phyloP scores from a whole-genome alignment of 2,797 vertebrate species.

The Lagodon rhomboides region DNA sequence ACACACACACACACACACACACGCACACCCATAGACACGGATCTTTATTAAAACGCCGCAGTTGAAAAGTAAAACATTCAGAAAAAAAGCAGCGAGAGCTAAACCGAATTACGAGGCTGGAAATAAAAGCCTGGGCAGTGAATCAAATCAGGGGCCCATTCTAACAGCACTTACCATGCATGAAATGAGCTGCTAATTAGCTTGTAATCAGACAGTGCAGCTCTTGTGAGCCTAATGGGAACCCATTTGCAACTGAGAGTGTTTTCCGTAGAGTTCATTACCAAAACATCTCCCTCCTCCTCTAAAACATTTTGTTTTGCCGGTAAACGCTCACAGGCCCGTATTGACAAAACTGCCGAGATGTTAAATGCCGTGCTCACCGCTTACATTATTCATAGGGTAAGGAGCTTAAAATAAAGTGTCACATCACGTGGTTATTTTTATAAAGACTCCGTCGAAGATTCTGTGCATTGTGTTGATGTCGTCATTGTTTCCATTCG shows the following conservation, averaged over 20 bases:
- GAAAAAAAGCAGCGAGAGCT: slow-evolving; percentile 64
- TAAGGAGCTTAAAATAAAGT: slow-evolving; percentile 18
- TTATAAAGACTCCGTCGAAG: neutral
- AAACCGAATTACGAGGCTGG: slow-evolving; percentile 71
- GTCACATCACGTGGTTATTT: neutral
- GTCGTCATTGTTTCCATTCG: neutral
- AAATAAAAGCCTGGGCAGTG: slow-evolving; percentile 80
- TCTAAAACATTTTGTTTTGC: slow-evolving; percentile 71
- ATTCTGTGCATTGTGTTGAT: neutral
- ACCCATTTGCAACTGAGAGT: slow-evolving; percentile 81
- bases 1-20: slow-evolving; percentile 1
- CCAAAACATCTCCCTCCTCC: slow-evolving; percentile 72
- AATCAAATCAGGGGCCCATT: slow-evolving; percentile 80
- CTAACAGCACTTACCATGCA: slow-evolving; percentile 81
- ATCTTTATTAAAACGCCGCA: slow-evolving; percentile 68
- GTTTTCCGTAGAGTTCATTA: slow-evolving; percentile 79
- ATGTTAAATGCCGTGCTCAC: slow-evolving; percentile 45
- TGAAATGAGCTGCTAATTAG: slow-evolving; percentile 86
- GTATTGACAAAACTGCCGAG: slow-evolving; percentile 54
- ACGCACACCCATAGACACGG: slow-evolving; percentile 31
- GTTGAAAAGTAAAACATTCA: slow-evolving; percentile 72
- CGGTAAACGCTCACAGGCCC: slow-evolving; percentile 52
- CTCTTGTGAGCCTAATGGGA: slow-evolving; percentile 84
- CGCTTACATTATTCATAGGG: slow-evolving; percentile 22
- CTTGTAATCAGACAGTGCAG: slow-evolving; percentile 84